Evolutionary conservation across 1,140 invertebrate species (phyloP).

Genomic region (fruit fly (Drosophila melanogaster)): DNA sequence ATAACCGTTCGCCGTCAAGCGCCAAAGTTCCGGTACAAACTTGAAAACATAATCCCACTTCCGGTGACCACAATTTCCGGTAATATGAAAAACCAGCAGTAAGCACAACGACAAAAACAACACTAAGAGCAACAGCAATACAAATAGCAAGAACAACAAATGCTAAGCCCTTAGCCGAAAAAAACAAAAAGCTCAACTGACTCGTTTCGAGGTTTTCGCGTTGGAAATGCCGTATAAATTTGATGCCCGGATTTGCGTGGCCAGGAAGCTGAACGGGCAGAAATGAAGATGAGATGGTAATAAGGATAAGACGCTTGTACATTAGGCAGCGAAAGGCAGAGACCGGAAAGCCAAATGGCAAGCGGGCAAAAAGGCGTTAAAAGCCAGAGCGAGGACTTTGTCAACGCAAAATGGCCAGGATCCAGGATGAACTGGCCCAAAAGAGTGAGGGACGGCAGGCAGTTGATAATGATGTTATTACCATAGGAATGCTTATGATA

Average conservation of each 20-base stretch:
- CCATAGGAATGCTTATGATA: conserved; percentile 71
- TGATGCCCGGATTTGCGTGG: conserved; percentile 69
- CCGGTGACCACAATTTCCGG: conserved; percentile 78
- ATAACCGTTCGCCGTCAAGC: conserved; percentile 48
- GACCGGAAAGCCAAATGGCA: conserved; percentile 44
- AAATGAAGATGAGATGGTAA: conserved; percentile 79
- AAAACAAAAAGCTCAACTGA: conserved; percentile 62
- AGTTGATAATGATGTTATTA: conserved; percentile 79
- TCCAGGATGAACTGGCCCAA: conserved; percentile 17
- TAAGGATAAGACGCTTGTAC: conserved; percentile 75
- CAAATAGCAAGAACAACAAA: conserved; percentile 14
- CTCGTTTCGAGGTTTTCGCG: conserved; percentile 62
- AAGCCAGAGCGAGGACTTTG: conserved; percentile 59
- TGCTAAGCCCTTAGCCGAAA: conserved; percentile 42
- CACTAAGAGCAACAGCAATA: conserved; percentile 42
- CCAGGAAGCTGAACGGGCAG: conserved; percentile 68
- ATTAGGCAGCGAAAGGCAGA: conserved; percentile 56
- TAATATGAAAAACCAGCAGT: conserved; percentile 79
- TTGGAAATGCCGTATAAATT: conserved; percentile 73
- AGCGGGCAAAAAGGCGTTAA: conserved; percentile 60
- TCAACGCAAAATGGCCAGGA: conserved; percentile 51
- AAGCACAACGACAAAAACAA: conserved; percentile 43
- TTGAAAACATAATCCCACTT: conserved; percentile 81
- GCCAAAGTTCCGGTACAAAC: conserved; percentile 68
- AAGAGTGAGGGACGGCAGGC: conserved; percentile 17